Evolutionary conservation across 2,113 vertebrate genomes (phyloP), one percentile per base, ranked within the genome.

Genomic region (Melospiza melodia): DNA sequence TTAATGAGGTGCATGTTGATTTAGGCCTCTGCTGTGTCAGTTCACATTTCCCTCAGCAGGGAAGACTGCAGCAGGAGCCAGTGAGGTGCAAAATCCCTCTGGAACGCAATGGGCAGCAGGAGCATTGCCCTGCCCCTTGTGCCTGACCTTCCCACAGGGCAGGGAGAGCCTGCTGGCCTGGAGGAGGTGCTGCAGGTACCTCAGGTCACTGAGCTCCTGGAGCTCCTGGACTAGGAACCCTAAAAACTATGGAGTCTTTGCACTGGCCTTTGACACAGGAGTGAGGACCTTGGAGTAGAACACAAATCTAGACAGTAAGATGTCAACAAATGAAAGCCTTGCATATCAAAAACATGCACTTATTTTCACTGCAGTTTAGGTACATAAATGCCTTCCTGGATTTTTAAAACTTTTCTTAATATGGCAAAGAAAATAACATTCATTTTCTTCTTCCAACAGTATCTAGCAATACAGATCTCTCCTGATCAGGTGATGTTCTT

Each of bases 401-500:
- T 37, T 94, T 90, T 52, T 33, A 61, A 57, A 91, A 37, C 12
- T 61, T 65, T 55, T 84, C 22, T 37, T 82, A 69, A 24, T 3
- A 10, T 2, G 1, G 22, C 22, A 52, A 72, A 81, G 44, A 78
- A 81, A 87, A 72, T 39, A 87, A 72, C 9, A 39, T 16, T 83
- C 0, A 24, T 73, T 54, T 69, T 93, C 17, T 62, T 82, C 25
- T 87, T 84, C 78, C 57, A 71, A 31, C 93, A 99, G 98, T 98
- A 99, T 51, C 97, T 99, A 51, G 98, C 98, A 9, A 97, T 98
- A 95, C 98, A 98, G 59, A 90, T 99, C 69, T 94, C 97, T 51
- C 92, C 98, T 6, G 98, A 98, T 72, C 98, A 98, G 96, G 95
- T 98, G 95, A 99, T 99, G 98, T 97, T 97, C 87, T 99, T 99